phyloP scores from a whole-genome alignment of 2,797 vertebrate genomes.

The Valencia hispanica region DNA sequence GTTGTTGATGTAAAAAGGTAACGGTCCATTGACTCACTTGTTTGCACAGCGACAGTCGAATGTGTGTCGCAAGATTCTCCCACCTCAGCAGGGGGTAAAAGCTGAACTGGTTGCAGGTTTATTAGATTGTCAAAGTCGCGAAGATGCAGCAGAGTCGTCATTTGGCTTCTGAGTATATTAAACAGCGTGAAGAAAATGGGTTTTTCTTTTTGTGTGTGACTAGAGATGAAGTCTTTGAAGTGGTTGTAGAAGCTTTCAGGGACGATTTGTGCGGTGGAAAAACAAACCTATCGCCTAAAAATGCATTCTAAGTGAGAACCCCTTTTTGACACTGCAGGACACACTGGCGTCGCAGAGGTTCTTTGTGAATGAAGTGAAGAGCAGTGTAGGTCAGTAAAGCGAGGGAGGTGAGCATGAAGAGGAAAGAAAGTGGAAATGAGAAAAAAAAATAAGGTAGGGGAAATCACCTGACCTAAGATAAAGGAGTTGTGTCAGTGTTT shows the following conservation, averaged over 20 bases:
- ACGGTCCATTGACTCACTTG: conserved; percentile 33
- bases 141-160: conserved; percentile 23
- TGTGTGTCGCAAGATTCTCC: conserved; percentile 13
- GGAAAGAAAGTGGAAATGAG: conserved; percentile 7
- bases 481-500: conserved; percentile 14
- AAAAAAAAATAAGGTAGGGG: no score
- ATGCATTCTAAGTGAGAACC: conserved; percentile 15
- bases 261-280: conserved; percentile 14
- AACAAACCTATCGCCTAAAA: conserved; percentile 7
- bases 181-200: conserved; percentile 62
- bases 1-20: conserved; percentile 10
- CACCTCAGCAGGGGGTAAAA: conserved; percentile 32
- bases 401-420: conserved; percentile 12
- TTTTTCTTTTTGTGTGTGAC: conserved; percentile 44
- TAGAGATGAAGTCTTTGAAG: conserved; percentile 27
- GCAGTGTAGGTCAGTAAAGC: conserved; percentile 32
- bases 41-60: conserved; percentile 23
- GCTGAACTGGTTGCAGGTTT: conserved; percentile 41
- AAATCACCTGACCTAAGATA: conserved; percentile 19
- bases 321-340: conserved; percentile 16
- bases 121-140: conserved; percentile 38
- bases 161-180: conserved; percentile 50
- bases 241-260: conserved; percentile 34
- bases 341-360: conserved; percentile 19
- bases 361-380: conserved; percentile 40